Evolutionary conservation across 2,888 invertebrate genomes (phyloP), one percentile per base, ranked within the genome.

Genomic region (Acrocera orbiculus): DNA sequence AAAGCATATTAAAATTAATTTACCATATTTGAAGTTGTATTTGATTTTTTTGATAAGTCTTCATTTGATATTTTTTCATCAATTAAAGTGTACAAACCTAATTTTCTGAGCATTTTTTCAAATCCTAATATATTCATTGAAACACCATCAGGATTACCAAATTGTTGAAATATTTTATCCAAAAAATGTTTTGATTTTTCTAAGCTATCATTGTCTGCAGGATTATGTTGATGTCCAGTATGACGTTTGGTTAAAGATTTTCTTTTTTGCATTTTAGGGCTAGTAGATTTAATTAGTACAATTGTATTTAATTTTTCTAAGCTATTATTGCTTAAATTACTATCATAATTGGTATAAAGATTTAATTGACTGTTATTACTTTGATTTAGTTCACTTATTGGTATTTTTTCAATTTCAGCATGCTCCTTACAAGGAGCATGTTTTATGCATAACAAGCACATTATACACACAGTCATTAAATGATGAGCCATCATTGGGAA

Each of bases 381-480:
- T n/a, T n/a, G n/a, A n/a, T n/a, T n/a, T n/a, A n/a, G n/a, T n/a
- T n/a, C n/a, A n/a, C n/a, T 15, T 29, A 9, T 16, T 14, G n/a
- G 9, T 24, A 23, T 20, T 17, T 34, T 27, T 24, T 10, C 3
- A 27, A 13, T 34, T 16, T 66, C 68, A 30, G 70, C 63, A 49
- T 82, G 81, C 3, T 80, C 76, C 29, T 73, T 74, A 51, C 83
- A 82, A 0, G 76, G 76, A 23, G 69, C 62, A 49, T 80, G 80
- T 9, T 80, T 73, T 3, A 81, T 79, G 49, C 81, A 82, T 1
- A 83, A 61, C 30, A 83, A 66, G 50, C 83, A 83, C 47, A 83
- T 76, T 58, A 83, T 76, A 52, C 82, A 81, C n/a, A 81, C 80
- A 10, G 79, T 76, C 46, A 82, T 73, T 37, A 83, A 64, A 49